Base-by-base conservation (phyloP, 2,888 invertebrate genomes). In the Liopterus haemorrhoidalis region DNA sequence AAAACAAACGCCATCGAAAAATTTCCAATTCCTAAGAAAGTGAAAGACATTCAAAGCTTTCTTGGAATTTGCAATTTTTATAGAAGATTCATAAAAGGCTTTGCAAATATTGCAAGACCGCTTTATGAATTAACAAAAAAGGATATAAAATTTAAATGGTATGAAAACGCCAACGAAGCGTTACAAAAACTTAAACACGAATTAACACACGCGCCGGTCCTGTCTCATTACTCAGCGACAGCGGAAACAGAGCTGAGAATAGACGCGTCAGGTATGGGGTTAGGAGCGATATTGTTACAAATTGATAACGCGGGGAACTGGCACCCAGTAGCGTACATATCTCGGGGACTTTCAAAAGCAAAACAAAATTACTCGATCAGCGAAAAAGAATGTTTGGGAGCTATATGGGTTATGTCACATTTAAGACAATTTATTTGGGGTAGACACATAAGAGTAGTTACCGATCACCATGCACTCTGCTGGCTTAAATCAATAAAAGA, bases 341-440 rank as follows among this genome's bases (percentile, higher is more conserved):
- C 33, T 1, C 11, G 35, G 1, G 18, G 25, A 5, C 15, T 51
- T 6, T 36, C 37, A n/a, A 47, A 41, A 25, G 46, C 59, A 4
- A 65, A 67, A 50, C 48, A 48, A 18, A 58, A 57, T 11, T 66
- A 66, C 51, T 57, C 59, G 11, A 62, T 64, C 50, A 50, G 62
- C 9, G 61, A 66, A 40, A 57, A 63, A 49, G 65, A 68, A 52
- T 63, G 61, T 3, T 49, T 60, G 19, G 56, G 57, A 21, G 49
- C 63, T 14, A 47, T 58, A 5, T 66, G 58, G 53, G 59, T 20
- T 12, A 12, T 49, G 16, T 20, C 14, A 14, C 27, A 42, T 3
- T 30, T 41, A 6, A 5, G 49, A 20, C 41, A 1, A 20, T 28
- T 15, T 8, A 21, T 49, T 2, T 43, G 9, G 2, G 48, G 40